A percentile compares a stretch with the other conserved stretches of the same genome.
These are phyloP conservation scores for Menidia menidia DNA, from an alignment of 2,797 vertebrate genomes.

Conservation along the genomic window DNA sequence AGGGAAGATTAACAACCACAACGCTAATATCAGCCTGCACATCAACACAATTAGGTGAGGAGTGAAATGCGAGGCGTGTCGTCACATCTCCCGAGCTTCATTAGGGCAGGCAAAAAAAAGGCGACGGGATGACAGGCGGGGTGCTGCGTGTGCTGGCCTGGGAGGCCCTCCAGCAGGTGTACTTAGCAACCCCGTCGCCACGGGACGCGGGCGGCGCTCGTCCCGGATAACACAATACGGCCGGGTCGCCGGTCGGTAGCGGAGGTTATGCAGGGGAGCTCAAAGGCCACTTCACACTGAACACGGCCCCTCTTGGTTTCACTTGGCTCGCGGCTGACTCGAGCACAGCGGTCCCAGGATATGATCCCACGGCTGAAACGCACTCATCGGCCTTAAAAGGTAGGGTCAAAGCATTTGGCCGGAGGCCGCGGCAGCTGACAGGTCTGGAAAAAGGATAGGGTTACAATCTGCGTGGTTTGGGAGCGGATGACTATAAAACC, in stretches of 20 bases:
- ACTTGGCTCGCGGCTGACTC: slow-evolving; percentile 18
- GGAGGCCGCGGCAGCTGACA: slow-evolving; percentile 6
- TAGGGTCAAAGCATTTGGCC: slow-evolving; percentile 1
- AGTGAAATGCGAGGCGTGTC: slow-evolving; percentile 64
- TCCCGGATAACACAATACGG: slow-evolving; percentile 51
- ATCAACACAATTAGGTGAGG: slow-evolving; percentile 70
- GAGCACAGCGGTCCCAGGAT: not conserved
- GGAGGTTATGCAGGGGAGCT: slow-evolving; percentile 39
- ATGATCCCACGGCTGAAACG: slow-evolving; percentile 1
- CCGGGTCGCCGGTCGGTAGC: slow-evolving; percentile 43
- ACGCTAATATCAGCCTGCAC: slow-evolving; percentile 52
- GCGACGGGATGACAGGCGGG: slow-evolving; percentile 48
- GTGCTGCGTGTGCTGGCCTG: slow-evolving; percentile 44
- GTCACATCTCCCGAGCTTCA: slow-evolving; percentile 59
- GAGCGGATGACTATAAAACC: slow-evolving; percentile 10
- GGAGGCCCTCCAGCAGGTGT: slow-evolving; percentile 62
- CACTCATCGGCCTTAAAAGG: not conserved
- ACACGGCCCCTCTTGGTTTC: slow-evolving; percentile 8
- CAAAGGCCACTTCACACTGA: slow-evolving; percentile 30
- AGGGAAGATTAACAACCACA: slow-evolving; percentile 61
- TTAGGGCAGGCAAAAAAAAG: slow-evolving; percentile 50
- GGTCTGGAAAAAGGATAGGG: slow-evolving; percentile 9
- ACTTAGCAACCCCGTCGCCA: slow-evolving; percentile 41
- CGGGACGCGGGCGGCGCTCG: slow-evolving; percentile 52
- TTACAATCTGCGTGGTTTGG: slow-evolving; percentile 14